Conservation (phyloP, 2,797 vertebrate genomes). For the Dendrocincla fuliginosa region DNA sequence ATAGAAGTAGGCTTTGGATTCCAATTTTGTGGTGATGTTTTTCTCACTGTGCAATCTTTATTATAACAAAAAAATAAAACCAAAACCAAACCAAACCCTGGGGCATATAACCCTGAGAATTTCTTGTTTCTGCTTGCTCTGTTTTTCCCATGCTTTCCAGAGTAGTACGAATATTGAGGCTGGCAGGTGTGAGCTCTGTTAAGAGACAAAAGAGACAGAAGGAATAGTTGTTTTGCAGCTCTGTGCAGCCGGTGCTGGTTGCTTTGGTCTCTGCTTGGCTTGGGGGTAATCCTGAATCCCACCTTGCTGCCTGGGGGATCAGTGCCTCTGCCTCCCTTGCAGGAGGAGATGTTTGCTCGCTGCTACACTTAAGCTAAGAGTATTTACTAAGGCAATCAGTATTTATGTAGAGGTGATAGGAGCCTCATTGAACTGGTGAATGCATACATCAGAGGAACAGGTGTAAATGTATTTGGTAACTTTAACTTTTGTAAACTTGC, state of each 20-base stretch:
- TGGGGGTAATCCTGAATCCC: background rate
- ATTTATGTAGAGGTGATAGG: background rate
- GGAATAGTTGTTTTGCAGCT: background rate
- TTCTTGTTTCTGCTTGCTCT: background rate
- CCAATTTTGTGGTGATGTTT: background rate
- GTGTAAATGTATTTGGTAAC: background rate
- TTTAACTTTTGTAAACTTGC: background rate
- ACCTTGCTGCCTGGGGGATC: background rate
- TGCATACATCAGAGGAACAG: background rate
- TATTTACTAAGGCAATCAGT: conserved; percentile 7
- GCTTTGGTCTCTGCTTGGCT: background rate
- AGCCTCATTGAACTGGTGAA: background rate
- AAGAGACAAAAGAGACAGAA: background rate
- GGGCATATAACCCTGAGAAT: background rate
- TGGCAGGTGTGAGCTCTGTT: background rate
- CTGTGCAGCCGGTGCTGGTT: fast-evolving
- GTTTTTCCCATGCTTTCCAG: background rate
- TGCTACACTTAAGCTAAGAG: background rate
- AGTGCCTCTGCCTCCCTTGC: background rate
- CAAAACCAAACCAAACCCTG: background rate
- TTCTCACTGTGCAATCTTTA: background rate
- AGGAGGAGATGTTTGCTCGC: background rate
- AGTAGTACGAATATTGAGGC: background rate
- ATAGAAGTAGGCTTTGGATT: background rate
- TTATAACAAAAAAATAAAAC: background rate